A percentile compares a stretch with the other conserved stretches of the same genome.
Conservation (phyloP, 1,140 invertebrate genomes). For the Phortica variegata region DNA sequence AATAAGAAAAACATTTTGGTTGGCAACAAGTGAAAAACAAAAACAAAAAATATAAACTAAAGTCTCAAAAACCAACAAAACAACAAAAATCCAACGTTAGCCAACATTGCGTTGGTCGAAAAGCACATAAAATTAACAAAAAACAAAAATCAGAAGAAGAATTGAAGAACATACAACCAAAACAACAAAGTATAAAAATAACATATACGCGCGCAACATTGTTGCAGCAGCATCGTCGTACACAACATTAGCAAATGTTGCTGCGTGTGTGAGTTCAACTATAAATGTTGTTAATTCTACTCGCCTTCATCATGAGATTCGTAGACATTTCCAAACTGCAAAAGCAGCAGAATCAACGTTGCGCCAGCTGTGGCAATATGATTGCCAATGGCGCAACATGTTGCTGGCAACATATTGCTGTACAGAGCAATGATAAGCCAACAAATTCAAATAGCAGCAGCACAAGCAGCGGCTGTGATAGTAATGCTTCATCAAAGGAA, state of each 20-base stretch:
- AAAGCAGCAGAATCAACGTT: constrained; percentile 23
- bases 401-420: constrained; percentile 44
- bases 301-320: constrained; percentile 54
- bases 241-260: constrained; percentile 30
- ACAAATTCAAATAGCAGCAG: constrained; percentile 38
- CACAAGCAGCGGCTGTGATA: constrained; percentile 47
- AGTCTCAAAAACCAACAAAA: not conserved
- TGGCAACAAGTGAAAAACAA: constrained; percentile 20
- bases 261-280: constrained; percentile 23
- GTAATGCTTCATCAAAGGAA: constrained; percentile 47
- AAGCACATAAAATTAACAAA: constrained; percentile 26
- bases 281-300: constrained; percentile 54
- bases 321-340: constrained; percentile 55
- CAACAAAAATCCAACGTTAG: not conserved
- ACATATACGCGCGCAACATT: constrained; percentile 16
- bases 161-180: constrained; percentile 6
- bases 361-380: constrained; percentile 24
- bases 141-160: constrained; percentile 29
- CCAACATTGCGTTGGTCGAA: constrained; percentile 38
- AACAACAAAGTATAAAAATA: constrained; percentile 9
- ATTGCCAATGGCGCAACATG: constrained; percentile 32
- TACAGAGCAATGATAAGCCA: constrained; percentile 20
- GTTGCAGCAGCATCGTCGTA: constrained; percentile 33
- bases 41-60: constrained; percentile 1
- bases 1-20: constrained; percentile 27